Percentiles rank a stretch among this genome's conserved stretches.
Evolutionary conservation across 1,140 invertebrate species (phyloP).

Genomic region (Lepidurus arcticus): DNA sequence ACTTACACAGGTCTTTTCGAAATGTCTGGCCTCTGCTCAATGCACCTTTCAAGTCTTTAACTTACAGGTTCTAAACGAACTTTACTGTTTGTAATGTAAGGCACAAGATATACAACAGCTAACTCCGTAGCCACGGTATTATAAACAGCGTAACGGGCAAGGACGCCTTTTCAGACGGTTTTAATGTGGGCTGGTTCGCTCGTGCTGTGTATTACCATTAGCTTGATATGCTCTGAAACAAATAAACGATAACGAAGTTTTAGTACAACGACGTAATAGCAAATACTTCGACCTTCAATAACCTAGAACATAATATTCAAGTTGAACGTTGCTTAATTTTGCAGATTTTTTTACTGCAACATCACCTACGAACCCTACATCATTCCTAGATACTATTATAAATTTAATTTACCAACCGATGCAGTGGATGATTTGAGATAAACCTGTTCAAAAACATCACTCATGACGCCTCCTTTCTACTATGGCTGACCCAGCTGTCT

Average conservation of each 20-base stretch:
- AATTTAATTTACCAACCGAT: not conserved
- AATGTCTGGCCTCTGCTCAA: not conserved
- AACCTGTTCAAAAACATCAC: not conserved
- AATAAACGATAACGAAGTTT: not conserved
- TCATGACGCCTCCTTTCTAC: not conserved
- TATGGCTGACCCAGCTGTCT: constrained; percentile 7
- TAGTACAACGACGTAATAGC: not conserved
- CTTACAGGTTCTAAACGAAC: not conserved
- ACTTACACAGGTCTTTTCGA: not conserved
- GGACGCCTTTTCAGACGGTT: not conserved
- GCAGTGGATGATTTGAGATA: not conserved
- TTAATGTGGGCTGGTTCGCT: not conserved
- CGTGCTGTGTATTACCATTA: not conserved
- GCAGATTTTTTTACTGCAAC: not conserved
- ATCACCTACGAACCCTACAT: not conserved
- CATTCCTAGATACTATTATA: not conserved
- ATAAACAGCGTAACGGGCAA: not conserved
- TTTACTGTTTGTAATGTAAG: not conserved
- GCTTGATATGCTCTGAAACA: constrained; percentile 1
- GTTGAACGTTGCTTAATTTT: not conserved
- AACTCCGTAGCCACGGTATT: not conserved
- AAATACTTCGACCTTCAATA: not conserved
- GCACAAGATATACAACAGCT: not conserved
- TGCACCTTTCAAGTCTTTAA: constrained; percentile 5
- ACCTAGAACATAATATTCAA: not conserved